These are phyloP conservation scores for Ondatra zibethicus DNA, from an alignment of 2,113 vertebrate genomes.

Conservation along the genomic window DNA sequence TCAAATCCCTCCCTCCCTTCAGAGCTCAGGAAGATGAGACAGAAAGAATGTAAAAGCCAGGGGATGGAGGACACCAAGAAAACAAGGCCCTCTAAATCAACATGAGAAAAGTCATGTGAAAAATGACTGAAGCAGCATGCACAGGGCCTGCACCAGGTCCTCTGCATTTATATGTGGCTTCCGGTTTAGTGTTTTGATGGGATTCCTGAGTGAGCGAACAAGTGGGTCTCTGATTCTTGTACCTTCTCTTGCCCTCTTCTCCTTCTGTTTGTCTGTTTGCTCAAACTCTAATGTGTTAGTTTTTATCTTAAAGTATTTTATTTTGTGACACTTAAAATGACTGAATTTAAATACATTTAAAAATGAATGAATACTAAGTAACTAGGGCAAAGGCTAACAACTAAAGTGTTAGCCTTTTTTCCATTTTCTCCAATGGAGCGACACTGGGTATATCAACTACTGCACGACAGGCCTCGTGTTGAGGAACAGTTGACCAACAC, in stretches of 20 bases:
- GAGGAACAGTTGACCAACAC: background rate
- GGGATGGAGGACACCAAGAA: background rate
- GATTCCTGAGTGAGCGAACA: background rate
- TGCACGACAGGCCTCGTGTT: background rate
- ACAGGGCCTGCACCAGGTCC: background rate
- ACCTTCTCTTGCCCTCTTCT: background rate
- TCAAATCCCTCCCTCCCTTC: background rate
- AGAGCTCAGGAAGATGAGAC: background rate
- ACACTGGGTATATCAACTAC: background rate
- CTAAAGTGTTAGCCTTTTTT: background rate
- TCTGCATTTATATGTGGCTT: background rate
- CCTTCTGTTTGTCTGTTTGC: background rate
- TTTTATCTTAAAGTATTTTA: background rate
- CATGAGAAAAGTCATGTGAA: no score
- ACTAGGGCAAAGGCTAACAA: background rate
- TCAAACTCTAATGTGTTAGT: background rate
- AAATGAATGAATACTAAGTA: background rate
- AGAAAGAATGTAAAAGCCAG: background rate
- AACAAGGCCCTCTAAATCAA: background rate
- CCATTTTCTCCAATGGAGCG: background rate
- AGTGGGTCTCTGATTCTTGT: background rate
- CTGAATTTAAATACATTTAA: background rate
- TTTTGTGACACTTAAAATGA: background rate
- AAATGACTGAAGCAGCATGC: background rate
- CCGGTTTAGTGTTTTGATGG: background rate